These are phyloP conservation scores for Rhagologus leucostigma DNA, from an alignment of 2,113 vertebrate species.

Conservation along the genomic window DNA sequence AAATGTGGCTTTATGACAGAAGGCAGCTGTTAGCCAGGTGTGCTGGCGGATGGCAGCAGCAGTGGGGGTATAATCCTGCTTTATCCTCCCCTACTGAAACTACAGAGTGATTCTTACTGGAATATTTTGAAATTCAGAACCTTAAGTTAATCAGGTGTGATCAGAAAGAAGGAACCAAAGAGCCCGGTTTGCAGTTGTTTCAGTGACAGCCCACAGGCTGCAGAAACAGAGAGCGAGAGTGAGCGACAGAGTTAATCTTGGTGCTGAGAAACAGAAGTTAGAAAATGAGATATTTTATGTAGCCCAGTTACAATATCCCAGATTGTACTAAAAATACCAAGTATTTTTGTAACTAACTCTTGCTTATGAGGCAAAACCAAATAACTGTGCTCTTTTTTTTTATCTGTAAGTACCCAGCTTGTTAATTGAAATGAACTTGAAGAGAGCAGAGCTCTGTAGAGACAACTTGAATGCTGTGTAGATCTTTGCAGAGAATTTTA, in stretches of 20 bases:
- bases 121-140: constrained; percentile 9
- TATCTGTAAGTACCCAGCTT: background rate
- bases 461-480: background rate
- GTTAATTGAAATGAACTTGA: background rate
- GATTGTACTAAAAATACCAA: constrained; percentile 27
- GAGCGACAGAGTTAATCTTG: background rate
- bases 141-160: background rate
- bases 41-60: background rate
- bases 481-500: background rate
- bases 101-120: fast-evolving
- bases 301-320: background rate
- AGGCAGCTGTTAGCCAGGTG: background rate
- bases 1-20: background rate
- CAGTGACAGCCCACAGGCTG: background rate
- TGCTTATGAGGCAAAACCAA: constrained; percentile 42
- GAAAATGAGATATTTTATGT: background rate
- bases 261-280: background rate
- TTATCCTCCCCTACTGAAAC: background rate
- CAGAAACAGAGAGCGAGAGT: background rate
- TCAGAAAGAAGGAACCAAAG: background rate
- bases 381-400: background rate
- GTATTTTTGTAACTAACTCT: constrained; percentile 18
- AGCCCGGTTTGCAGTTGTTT: background rate
- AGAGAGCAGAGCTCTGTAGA: background rate
- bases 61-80: background rate